phyloP scores from a whole-genome alignment of 2,113 vertebrate genomes.

The Embiotoca jacksoni region DNA sequence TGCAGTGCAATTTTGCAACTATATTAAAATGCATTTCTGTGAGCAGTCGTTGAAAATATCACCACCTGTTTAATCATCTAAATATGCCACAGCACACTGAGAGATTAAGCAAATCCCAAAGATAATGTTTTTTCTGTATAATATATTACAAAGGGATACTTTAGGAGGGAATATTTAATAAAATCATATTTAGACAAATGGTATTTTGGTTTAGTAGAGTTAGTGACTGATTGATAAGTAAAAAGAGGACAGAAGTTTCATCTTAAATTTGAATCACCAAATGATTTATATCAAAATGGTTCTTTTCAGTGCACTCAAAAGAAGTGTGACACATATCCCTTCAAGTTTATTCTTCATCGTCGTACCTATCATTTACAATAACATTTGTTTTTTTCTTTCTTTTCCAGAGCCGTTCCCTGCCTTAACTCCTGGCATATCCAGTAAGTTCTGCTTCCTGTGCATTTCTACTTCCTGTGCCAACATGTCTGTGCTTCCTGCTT shows the following conservation, averaged over 20 bases:
- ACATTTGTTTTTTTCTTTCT: conserved; percentile 34
- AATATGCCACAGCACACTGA: neutral
- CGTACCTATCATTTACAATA: neutral
- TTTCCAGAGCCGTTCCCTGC: conserved; percentile 92
- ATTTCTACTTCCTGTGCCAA: conserved; percentile 68
- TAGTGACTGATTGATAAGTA: neutral
- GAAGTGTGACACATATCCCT: neutral
- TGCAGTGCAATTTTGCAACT: neutral
- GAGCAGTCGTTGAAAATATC: neutral
- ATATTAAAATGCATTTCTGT: conserved; percentile 26
- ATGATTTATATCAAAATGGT: too few species aligned
- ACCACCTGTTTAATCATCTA: conserved; percentile 7
- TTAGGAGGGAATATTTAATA: neutral
- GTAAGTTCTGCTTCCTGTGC: conserved; percentile 82
- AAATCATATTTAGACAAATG: neutral
- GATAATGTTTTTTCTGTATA: neutral
- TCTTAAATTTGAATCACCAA: too few species aligned
- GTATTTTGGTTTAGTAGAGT: neutral
- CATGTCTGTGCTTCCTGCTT: conserved; percentile 81
- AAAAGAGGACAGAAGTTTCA: too few species aligned
- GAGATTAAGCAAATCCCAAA: neutral
- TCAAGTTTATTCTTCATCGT: neutral
- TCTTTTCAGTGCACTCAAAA: too few species aligned
- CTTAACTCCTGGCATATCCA: conserved; percentile 91
- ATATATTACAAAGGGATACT: neutral